Conservation (phyloP, 2,797 vertebrate species). For the Gallinago solitaria region DNA sequence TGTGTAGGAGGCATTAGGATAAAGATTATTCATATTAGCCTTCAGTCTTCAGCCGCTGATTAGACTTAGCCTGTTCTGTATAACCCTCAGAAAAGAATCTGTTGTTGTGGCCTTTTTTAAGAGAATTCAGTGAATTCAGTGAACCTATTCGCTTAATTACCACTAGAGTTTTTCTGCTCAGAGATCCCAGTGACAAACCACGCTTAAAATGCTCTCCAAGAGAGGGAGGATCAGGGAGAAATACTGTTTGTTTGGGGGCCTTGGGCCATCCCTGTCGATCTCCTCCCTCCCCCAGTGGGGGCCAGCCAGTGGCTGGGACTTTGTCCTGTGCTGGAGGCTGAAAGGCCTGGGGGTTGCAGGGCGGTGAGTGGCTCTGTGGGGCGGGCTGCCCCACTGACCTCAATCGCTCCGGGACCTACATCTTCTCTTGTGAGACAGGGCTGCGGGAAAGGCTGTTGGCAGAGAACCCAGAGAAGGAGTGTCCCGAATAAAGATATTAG, state of each 20-base stretch:
- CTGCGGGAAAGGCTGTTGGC: background rate
- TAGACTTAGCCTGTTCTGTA: background rate
- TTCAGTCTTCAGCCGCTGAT: background rate
- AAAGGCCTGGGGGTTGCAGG: background rate
- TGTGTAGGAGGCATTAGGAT: background rate
- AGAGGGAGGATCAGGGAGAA: background rate
- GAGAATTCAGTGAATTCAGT: no score
- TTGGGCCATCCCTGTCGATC: background rate
- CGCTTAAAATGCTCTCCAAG: background rate
- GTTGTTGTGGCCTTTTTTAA: background rate
- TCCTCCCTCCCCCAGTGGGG: background rate
- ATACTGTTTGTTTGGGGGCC: background rate
- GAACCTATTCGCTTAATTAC: background rate
- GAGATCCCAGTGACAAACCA: background rate
- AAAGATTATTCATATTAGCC: background rate
- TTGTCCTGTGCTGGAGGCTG: background rate
- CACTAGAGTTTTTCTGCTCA: background rate
- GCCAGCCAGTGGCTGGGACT: background rate
- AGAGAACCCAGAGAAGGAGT: background rate
- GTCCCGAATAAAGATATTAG: background rate
- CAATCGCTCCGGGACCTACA: background rate
- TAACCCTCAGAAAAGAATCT: background rate
- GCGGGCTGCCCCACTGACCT: constrained; percentile 19
- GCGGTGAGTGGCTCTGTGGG: background rate
- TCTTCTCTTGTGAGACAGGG: background rate